Conservation (phyloP, 2,888 invertebrate genomes). For the Cheilosia vulpina region DNA sequence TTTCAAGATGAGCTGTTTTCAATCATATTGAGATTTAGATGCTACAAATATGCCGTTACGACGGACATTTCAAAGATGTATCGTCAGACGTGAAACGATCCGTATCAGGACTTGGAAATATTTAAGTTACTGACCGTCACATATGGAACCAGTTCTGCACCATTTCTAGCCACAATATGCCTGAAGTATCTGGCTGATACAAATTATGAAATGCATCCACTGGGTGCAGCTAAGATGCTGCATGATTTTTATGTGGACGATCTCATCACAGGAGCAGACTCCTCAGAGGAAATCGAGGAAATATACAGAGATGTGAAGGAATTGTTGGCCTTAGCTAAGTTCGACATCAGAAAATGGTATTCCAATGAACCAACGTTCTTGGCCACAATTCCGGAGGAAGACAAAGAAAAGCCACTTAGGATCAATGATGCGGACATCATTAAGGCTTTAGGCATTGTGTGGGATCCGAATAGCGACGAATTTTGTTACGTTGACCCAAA, state of each 20-base stretch:
- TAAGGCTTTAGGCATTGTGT: conserved; percentile 18
- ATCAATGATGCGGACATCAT: conserved; percentile 34
- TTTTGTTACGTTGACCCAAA: conserved; percentile 5
- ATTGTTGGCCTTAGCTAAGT: neutral
- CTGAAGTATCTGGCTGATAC: neutral
- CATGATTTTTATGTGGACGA: no score
- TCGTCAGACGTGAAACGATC: conserved; percentile 2
- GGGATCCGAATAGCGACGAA: conserved; percentile 12
- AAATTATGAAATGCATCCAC: neutral
- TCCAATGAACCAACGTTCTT: conserved; percentile 29
- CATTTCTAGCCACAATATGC: neutral
- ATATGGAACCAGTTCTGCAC: neutral
- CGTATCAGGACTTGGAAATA: no score
- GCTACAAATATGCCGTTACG: conserved; percentile 15
- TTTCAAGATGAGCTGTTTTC: conserved; percentile 15
- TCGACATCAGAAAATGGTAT: neutral
- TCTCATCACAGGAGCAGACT: conserved; percentile 10
- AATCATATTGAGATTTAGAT: conserved; percentile 1
- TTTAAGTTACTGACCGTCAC: no score
- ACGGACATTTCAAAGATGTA: conserved; percentile 31
- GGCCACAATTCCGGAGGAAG: neutral
- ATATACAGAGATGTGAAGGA: conserved; percentile 5
- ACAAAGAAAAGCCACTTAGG: conserved; percentile 3
- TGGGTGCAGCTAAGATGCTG: no score
- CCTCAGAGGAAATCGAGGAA: neutral